Evolutionary conservation across 2,113 vertebrate species (phyloP).

Genomic region (Sitta europaea): DNA sequence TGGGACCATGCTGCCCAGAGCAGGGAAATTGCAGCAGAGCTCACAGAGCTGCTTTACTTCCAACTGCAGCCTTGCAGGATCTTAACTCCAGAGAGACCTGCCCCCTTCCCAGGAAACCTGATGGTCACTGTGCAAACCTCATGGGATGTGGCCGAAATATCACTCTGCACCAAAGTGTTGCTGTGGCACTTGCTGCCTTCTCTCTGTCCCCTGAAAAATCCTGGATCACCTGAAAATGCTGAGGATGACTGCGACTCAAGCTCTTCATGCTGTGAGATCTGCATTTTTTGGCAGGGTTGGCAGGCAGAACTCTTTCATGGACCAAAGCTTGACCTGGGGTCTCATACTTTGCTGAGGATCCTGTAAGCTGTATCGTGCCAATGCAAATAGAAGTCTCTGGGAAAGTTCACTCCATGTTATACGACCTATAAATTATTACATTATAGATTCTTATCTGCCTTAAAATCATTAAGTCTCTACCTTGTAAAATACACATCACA

Average conservation of each 20-base stretch:
- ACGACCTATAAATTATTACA: background rate
- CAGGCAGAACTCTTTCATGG: background rate
- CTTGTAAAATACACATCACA: background rate
- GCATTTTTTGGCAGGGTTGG: background rate
- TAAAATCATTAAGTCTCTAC: background rate
- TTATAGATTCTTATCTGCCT: background rate
- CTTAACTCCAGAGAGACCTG: background rate
- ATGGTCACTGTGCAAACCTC: background rate
- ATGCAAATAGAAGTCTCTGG: background rate
- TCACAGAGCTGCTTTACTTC: background rate
- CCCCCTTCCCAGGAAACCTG: rapidly evolving
- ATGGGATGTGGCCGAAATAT: background rate
- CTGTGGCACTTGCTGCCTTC: background rate
- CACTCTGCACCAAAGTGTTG: rapidly evolving
- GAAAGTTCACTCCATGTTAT: background rate
- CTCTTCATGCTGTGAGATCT: background rate
- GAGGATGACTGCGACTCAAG: background rate
- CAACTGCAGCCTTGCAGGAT: background rate
- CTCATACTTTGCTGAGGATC: background rate
- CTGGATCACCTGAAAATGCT: background rate
- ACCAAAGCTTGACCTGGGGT: background rate
- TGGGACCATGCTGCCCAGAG: rapidly evolving
- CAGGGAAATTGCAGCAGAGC: background rate
- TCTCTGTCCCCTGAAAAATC: background rate
- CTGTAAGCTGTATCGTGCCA: background rate